phyloP scores from a whole-genome alignment of 2,797 vertebrate species.

The Chelidonichthys spinosus region DNA sequence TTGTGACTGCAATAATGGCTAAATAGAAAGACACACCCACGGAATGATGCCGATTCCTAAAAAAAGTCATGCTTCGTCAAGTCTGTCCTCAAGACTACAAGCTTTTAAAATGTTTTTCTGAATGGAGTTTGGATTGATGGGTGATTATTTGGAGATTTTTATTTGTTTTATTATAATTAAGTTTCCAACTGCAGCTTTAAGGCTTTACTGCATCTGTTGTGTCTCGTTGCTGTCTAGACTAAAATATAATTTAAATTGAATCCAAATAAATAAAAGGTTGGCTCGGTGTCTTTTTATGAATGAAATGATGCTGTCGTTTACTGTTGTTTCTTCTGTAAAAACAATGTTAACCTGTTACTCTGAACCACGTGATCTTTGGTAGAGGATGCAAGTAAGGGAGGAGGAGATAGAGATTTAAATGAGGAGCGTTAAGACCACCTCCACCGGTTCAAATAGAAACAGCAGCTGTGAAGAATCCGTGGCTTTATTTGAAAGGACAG shows the following conservation, averaged over 20 bases:
- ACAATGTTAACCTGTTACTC: not conserved
- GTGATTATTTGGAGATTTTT: not conserved
- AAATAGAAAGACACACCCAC: no score
- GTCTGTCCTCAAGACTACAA: no score
- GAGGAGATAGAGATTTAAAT: constrained; percentile 4
- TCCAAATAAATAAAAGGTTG: not conserved
- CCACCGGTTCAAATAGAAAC: not conserved
- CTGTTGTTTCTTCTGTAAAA: not conserved
- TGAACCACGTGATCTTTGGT: not conserved
- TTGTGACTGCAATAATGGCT: no score
- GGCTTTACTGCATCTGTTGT: not conserved
- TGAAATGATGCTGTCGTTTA: not conserved
- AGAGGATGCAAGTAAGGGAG: not conserved
- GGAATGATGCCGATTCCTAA: no score
- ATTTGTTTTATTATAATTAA: not conserved
- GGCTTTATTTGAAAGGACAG: constrained; percentile 44
- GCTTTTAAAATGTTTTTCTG: no score
- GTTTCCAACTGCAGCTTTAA: not conserved
- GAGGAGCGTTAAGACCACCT: not conserved
- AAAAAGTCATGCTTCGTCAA: no score
- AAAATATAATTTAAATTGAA: no score
- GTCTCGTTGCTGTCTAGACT: not conserved
- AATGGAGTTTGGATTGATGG: no score
- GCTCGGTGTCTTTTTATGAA: not conserved
- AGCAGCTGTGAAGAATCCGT: constrained; percentile 27